phyloP scores from a whole-genome alignment of 1,140 invertebrate genomes.

The Drosophila tropicalis region DNA sequence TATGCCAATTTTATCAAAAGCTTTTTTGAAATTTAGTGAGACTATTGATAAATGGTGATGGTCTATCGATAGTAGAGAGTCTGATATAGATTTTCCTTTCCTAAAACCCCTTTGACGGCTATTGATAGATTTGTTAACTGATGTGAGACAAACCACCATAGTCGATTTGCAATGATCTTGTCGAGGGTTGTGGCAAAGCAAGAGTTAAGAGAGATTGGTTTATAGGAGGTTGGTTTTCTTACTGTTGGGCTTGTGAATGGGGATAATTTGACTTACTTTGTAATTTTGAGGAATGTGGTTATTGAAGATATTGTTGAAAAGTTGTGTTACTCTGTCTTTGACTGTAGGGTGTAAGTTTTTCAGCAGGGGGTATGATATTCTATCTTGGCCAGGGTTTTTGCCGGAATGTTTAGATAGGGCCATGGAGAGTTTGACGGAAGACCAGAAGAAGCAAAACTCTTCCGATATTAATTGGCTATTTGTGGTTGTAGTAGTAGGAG shows the following conservation, averaged over 20 bases:
- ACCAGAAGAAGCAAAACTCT: background rate
- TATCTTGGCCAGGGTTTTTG: too few relatives aligned
- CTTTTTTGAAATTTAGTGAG: background rate
- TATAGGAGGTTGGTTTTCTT: background rate
- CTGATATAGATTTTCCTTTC: too few relatives aligned
- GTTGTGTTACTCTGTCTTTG: slow-evolving; percentile 13
- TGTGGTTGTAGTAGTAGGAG: background rate
- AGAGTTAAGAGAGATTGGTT: background rate
- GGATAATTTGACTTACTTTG: slow-evolving; percentile 22
- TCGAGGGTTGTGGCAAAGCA: too few relatives aligned
- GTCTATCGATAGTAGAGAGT: too few relatives aligned
- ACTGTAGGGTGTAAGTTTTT: slow-evolving; percentile 3
- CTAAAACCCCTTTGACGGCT: too few relatives aligned
- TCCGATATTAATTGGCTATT: slow-evolving; percentile 1
- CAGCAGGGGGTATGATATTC: too few relatives aligned
- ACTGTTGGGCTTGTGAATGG: slow-evolving; percentile 19
- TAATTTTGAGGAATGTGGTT: slow-evolving; percentile 24
- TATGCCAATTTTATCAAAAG: background rate
- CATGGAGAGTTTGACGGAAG: too few relatives aligned
- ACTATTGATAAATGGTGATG: background rate
- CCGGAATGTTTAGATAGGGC: too few relatives aligned
- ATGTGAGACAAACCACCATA: too few relatives aligned
- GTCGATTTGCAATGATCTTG: too few relatives aligned
- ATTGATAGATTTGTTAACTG: too few relatives aligned
- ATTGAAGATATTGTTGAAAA: slow-evolving; percentile 15